Evolutionary conservation across 1,140 invertebrate genomes (phyloP).

Genomic region (Bombus cullumanus): DNA sequence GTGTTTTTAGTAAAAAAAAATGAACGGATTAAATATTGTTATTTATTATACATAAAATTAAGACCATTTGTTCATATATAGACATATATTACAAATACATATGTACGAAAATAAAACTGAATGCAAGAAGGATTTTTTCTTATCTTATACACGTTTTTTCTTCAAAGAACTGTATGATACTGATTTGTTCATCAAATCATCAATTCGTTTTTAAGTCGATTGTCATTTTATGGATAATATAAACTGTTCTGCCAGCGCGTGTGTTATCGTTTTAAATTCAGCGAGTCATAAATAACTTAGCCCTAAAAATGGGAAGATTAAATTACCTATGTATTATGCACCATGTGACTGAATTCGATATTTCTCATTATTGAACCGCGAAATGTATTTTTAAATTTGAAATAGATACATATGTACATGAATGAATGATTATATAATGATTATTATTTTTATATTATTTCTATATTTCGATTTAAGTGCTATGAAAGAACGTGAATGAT

Average conservation of each 20-base stretch:
- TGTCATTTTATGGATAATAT: background rate
- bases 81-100: background rate
- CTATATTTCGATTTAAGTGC: too few relatives aligned
- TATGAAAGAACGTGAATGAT: too few relatives aligned
- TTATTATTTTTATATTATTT: too few relatives aligned
- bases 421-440: too few relatives aligned
- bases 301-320: background rate
- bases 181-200: too few relatives aligned
- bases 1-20: background rate
- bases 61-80: background rate
- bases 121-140: background rate
- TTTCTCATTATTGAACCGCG: slow-evolving; percentile 4
- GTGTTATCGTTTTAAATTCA: background rate
- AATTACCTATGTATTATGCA: background rate
- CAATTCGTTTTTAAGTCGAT: background rate
- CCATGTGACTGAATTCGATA: background rate
- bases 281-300: background rate
- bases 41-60: background rate
- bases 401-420: too few relatives aligned
- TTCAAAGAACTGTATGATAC: too few relatives aligned
- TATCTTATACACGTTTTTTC: background rate
- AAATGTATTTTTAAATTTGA: background rate
- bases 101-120: background rate
- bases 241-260: background rate
- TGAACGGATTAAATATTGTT: background rate